These are phyloP conservation scores for Pomatostomus ruficeps DNA, from an alignment of 2,113 vertebrate genomes.

Conservation along the genomic window DNA sequence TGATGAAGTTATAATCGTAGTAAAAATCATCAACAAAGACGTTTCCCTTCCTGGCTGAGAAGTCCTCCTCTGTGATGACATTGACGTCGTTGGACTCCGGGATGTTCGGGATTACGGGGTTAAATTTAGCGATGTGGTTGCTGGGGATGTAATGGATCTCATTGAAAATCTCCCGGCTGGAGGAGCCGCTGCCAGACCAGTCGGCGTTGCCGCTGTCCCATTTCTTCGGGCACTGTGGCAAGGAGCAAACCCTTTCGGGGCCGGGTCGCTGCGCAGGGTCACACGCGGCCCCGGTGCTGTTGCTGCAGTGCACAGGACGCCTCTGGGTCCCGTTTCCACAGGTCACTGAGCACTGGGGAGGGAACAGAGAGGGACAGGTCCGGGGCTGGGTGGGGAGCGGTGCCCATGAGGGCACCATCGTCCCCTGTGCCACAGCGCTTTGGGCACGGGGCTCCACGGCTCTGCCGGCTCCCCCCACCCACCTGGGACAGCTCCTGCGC, in stretches of 20 bases:
- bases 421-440: rapidly evolving
- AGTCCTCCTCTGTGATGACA: conserved; percentile 69
- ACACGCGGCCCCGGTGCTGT: conserved; percentile 69
- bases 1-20: conserved; percentile 98
- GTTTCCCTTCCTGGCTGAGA: conserved; percentile 66
- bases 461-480: not conserved
- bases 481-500: not conserved
- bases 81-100: conserved; percentile 60
- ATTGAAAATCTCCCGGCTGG: conserved; percentile 81
- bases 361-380: not conserved
- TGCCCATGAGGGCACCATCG: rapidly evolving
- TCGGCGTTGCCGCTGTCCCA: conserved; percentile 57
- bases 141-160: conserved; percentile 77
- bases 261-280: conserved; percentile 72
- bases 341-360: conserved; percentile 80
- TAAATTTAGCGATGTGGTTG: not conserved
- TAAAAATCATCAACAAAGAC: conserved; percentile 92
- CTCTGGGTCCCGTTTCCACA: conserved; percentile 78
- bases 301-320: conserved; percentile 78
- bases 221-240: conserved; percentile 61
- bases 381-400: rapidly evolving
- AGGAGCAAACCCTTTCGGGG: conserved; percentile 42
- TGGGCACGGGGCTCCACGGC: rapidly evolving
- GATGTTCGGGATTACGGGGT: not conserved
- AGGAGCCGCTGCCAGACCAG: conserved; percentile 88